Conservation (phyloP, 1,140 invertebrate species). For the Danaus plexippus region DNA sequence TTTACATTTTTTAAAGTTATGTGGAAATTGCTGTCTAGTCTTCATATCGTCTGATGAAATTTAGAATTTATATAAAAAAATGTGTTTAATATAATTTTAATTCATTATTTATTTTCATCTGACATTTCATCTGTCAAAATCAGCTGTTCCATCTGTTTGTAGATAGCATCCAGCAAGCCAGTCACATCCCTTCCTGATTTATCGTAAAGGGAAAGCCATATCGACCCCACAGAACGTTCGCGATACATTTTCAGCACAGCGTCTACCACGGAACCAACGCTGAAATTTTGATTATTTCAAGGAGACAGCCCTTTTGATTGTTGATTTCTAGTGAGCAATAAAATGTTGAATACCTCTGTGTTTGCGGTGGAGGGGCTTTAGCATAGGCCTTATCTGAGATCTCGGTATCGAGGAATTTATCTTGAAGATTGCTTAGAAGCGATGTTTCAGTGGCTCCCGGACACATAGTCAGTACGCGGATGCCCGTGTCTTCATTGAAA, state of each 20-base stretch:
- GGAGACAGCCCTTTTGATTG: no score
- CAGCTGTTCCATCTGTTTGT: no score
- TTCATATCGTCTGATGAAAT: no score
- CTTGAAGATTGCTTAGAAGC: conserved; percentile 22
- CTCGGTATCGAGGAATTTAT: conserved; percentile 19
- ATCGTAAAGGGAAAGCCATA: conserved; percentile 24
- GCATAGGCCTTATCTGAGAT: conserved; percentile 1
- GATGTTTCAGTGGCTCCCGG: conserved; percentile 32
- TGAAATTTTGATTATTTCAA: conserved; percentile 2
- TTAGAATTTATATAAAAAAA: no score
- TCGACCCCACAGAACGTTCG: conserved; percentile 18
- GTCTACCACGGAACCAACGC: conserved; percentile 2
- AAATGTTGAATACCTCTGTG: neutral
- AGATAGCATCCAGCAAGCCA: no score
- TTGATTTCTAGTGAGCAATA: neutral
- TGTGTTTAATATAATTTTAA: no score
- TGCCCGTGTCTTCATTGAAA: conserved; percentile 28
- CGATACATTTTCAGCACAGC: conserved; percentile 9
- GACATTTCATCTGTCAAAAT: no score
- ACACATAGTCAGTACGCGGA: conserved; percentile 36
- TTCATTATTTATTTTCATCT: no score
- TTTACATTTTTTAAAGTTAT: no score
- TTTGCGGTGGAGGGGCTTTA: neutral
- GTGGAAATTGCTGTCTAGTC: no score
- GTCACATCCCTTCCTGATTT: conserved; percentile 11